These are phyloP conservation scores for Coptodon bakossiorum DNA, from an alignment of 2,113 vertebrate species.

Conservation along the genomic window DNA sequence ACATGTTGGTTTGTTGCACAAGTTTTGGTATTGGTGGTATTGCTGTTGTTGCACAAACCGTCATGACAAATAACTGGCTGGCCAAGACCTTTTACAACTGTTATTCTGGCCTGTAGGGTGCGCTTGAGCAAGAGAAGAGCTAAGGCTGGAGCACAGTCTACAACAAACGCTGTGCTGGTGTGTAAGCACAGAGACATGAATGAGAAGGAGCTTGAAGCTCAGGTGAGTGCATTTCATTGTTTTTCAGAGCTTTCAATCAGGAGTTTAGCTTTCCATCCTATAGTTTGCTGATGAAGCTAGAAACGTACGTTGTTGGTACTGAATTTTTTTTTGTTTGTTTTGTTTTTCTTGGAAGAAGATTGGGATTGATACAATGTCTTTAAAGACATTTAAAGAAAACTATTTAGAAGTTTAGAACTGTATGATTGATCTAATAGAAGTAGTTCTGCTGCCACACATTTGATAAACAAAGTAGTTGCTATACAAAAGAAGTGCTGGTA, in stretches of 20 bases:
- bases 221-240: conserved; percentile 65
- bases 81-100: background rate
- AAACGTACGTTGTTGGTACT: background rate
- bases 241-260: background rate
- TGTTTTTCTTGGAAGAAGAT: background rate
- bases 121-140: conserved; percentile 90
- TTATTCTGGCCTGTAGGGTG: conserved; percentile 68
- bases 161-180: conserved; percentile 88
- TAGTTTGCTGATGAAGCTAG: background rate
- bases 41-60: background rate
- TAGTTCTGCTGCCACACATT: background rate
- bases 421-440: background rate
- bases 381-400: background rate
- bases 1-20: background rate
- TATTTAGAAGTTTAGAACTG: background rate
- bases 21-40: background rate
- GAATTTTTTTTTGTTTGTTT: background rate
- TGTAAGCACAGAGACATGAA: conserved; percentile 96
- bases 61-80: background rate
- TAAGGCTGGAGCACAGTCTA: conserved; percentile 87
- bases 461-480: background rate
- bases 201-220: conserved; percentile 90
- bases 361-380: background rate
- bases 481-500: background rate
- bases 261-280: background rate